Percentiles rank a stretch among this genome's conserved stretches.
These are phyloP conservation scores for Poeciliopsis infans DNA, from an alignment of 2,797 vertebrate genomes.

Conservation along the genomic window DNA sequence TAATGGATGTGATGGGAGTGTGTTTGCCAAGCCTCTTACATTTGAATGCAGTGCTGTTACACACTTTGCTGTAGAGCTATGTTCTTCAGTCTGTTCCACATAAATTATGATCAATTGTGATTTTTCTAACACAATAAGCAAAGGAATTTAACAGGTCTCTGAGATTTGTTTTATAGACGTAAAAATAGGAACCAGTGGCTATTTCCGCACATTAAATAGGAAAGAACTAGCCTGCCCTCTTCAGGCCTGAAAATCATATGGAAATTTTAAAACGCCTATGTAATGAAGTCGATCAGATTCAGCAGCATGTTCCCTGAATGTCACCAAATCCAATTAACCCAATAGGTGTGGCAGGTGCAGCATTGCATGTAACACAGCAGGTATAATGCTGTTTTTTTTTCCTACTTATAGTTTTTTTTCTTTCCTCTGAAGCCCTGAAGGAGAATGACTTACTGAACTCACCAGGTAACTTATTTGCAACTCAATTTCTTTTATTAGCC, in stretches of 20 bases:
- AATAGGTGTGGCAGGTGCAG: slow-evolving; percentile 62
- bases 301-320: slow-evolving; percentile 30
- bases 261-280: slow-evolving; percentile 10
- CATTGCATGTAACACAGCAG: slow-evolving; percentile 47
- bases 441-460: slow-evolving; percentile 62
- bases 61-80: slow-evolving; percentile 13
- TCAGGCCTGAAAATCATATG: slow-evolving; percentile 84
- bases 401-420: slow-evolving; percentile 4
- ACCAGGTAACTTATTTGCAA: slow-evolving; percentile 76
- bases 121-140: not conserved
- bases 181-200: slow-evolving; percentile 13
- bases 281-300: slow-evolving; percentile 34
- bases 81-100: slow-evolving; percentile 1
- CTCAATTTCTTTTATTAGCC: slow-evolving; percentile 77
- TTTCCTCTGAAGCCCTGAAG: slow-evolving; percentile 47
- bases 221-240: slow-evolving; percentile 78
- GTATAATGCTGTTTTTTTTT: slow-evolving; percentile 16
- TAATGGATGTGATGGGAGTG: slow-evolving; percentile 63
- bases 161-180: slow-evolving; percentile 1
- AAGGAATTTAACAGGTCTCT: slow-evolving; percentile 16
- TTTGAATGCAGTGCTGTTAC: slow-evolving; percentile 23
- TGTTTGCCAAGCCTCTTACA: slow-evolving; percentile 40
- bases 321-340: slow-evolving; percentile 69
- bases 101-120: slow-evolving; percentile 12
- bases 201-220: not conserved